phyloP scores from a whole-genome alignment of 2,888 invertebrate genomes.

The Clostera curtula region DNA sequence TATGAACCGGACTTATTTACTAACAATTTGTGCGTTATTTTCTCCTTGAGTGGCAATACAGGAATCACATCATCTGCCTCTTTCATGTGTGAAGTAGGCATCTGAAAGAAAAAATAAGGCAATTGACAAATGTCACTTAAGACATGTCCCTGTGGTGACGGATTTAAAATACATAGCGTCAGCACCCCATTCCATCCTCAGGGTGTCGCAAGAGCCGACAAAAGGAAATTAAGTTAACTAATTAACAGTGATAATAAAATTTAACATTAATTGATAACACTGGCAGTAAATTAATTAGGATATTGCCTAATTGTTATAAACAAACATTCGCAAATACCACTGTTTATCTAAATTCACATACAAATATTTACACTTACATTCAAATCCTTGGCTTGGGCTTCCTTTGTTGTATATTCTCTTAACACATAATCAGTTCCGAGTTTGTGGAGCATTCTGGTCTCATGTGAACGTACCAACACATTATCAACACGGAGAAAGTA shows the following conservation, averaged over 20 bases:
- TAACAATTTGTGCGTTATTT: constrained; percentile 51
- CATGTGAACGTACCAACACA: constrained; percentile 90
- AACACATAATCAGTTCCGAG: constrained; percentile 84
- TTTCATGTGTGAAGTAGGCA: constrained; percentile 61
- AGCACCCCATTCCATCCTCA: too few relatives aligned
- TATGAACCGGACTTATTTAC: constrained; percentile 28
- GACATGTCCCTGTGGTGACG: too few relatives aligned
- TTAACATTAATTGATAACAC: too few relatives aligned
- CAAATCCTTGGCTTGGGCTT: constrained; percentile 81
- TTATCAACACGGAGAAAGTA: constrained; percentile 96
- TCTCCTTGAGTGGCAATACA: constrained; percentile 46
- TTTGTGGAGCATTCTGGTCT: constrained; percentile 90
- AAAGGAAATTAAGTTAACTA: too few relatives aligned
- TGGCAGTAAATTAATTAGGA: too few relatives aligned
- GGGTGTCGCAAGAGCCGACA: too few relatives aligned
- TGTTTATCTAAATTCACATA: background rate
- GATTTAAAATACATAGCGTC: too few relatives aligned
- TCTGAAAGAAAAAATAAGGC: constrained; percentile 37
- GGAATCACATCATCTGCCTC: constrained; percentile 65
- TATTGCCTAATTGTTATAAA: too few relatives aligned
- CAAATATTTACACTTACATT: constrained; percentile 59
- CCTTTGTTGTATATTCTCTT: constrained; percentile 87
- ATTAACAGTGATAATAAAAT: constrained; percentile 2
- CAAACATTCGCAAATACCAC: constrained; percentile 1
- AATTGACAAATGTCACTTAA: too few relatives aligned